Percentiles rank a stretch among this genome's conserved stretches.
phyloP scores from a whole-genome alignment of 2,888 invertebrate species.

The Diaphora mendica region DNA sequence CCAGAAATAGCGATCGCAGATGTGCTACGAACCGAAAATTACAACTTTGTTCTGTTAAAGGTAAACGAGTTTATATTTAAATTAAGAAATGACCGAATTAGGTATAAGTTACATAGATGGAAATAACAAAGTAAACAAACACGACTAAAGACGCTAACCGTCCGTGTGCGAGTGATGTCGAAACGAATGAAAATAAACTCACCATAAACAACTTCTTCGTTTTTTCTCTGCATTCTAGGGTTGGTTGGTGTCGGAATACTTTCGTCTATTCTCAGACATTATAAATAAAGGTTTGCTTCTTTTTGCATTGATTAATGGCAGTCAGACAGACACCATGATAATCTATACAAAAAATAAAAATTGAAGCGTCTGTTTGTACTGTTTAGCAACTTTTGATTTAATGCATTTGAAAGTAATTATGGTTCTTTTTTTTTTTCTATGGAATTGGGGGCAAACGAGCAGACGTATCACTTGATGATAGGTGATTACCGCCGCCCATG shows the following conservation, averaged over 20 bases:
- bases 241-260: conserved; percentile 6
- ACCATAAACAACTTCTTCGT: conserved; percentile 22
- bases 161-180: conserved; percentile 29
- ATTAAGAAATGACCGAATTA: conserved; percentile 1
- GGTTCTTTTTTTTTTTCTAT: too few species aligned
- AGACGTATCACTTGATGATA: too few species aligned
- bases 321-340: background rate
- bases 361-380: too few species aligned
- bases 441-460: too few species aligned
- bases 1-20: background rate
- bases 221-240: conserved; percentile 28
- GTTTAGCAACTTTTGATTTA: too few species aligned
- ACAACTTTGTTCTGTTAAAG: background rate
- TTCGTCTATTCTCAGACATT: background rate
- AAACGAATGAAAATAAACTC: conserved; percentile 46
- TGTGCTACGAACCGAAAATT: too few species aligned
- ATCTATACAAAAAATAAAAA: background rate
- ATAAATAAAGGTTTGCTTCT: background rate
- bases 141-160: background rate
- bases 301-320: background rate
- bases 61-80: conserved; percentile 3
- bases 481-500: too few species aligned
- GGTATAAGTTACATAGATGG: background rate
- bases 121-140: conserved; percentile 17
- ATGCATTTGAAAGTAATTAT: too few species aligned